A percentile compares a stretch with the other conserved stretches of the same genome.
Conservation (phyloP, 30 jellyfish, hydroid and myxozoan genomes). For the Aurelia coerulea region DNA sequence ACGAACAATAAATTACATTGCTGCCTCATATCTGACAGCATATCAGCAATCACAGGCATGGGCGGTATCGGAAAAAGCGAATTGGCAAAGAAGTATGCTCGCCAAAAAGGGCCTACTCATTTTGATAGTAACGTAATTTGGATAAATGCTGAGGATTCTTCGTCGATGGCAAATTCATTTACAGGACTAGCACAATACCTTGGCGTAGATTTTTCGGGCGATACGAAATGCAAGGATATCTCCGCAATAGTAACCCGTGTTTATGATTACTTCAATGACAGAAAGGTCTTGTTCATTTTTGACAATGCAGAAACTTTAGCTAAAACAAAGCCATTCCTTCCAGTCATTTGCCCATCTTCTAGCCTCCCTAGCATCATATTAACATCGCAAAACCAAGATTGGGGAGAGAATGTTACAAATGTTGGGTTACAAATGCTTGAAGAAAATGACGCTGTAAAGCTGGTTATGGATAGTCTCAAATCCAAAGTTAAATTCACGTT, state of each 20-base stretch:
- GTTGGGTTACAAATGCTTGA: conserved; percentile 35
- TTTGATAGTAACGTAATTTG: conserved; percentile 67
- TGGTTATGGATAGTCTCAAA: conserved; percentile 16
- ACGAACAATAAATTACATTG: background rate
- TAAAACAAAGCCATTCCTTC: conserved; percentile 29
- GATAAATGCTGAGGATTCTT: conserved; percentile 56
- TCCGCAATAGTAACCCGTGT: conserved; percentile 35
- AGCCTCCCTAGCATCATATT: conserved; percentile 38
- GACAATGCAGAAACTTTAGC: conserved; percentile 63
- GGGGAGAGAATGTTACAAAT: conserved; percentile 42
- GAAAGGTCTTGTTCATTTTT: conserved; percentile 50
- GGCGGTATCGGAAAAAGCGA: conserved; percentile 80
- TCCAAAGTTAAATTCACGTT: background rate
- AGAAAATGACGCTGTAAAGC: conserved; percentile 39
- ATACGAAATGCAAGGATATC: background rate
- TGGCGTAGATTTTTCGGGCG: conserved; percentile 29
- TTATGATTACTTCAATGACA: conserved; percentile 31
- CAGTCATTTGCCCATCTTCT: conserved; percentile 16
- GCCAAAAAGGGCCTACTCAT: conserved; percentile 19
- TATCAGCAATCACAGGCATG: conserved; percentile 55
- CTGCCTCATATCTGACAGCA: conserved; percentile 6
- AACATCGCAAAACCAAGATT: conserved; percentile 55
- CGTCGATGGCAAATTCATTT: conserved; percentile 53
- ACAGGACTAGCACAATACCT: conserved; percentile 35
- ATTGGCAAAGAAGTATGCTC: conserved; percentile 59